Evolutionary conservation across 2,888 invertebrate genomes (phyloP).

Genomic region (Chymomyza caudatula): DNA sequence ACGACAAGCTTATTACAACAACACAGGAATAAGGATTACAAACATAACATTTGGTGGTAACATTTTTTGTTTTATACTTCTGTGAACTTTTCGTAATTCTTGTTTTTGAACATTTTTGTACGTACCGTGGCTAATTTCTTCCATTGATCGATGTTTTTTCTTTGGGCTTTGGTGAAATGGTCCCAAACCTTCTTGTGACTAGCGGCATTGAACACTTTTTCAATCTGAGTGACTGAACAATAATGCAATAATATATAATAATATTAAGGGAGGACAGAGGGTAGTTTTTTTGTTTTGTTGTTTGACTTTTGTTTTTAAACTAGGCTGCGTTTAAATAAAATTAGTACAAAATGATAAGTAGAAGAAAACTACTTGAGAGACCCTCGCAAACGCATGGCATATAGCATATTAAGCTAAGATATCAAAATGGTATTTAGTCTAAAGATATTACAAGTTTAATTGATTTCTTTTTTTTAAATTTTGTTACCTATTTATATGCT

Average conservation of each 20-base stretch:
- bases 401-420: neutral
- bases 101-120: conserved; percentile 71
- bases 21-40: conserved; percentile 32
- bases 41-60: neutral
- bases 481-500: neutral
- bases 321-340: conserved; percentile 42
- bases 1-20: neutral
- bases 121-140: conserved; percentile 97
- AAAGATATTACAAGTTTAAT: neutral
- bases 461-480: too few relatives aligned
- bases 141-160: conserved; percentile 99
- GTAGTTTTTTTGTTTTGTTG: conserved; percentile 37
- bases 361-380: conserved; percentile 56
- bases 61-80: conserved; percentile 23
- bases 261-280: conserved; percentile 73
- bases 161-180: conserved; percentile 99
- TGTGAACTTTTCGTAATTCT: conserved; percentile 51
- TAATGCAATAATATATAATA: conserved; percentile 78
- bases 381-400: conserved; percentile 36
- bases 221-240: conserved; percentile 97
- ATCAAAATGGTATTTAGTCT: neutral
- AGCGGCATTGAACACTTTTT: conserved; percentile 96
- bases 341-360: conserved; percentile 49
- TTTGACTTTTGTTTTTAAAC: conserved; percentile 34
- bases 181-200: conserved; percentile 99